These are phyloP conservation scores for Podarcis siculus DNA, from an alignment of 2,797 vertebrate species.

Conservation along the genomic window DNA sequence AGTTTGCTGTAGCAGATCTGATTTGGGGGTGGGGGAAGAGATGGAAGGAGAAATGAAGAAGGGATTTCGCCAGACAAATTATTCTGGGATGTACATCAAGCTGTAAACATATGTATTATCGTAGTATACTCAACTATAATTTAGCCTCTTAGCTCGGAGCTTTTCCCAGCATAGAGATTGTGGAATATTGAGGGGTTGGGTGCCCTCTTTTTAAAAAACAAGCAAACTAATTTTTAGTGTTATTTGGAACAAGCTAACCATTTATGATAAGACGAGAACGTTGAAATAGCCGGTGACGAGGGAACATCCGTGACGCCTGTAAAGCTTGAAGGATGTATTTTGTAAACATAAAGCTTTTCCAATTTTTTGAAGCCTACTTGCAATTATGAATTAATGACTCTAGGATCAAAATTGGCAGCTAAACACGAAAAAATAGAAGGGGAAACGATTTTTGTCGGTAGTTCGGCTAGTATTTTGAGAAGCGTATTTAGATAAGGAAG, in stretches of 20 bases:
- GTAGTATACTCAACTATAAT: constrained; percentile 20
- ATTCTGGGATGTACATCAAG: constrained; percentile 11
- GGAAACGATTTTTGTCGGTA: background rate
- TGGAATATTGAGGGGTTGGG: background rate
- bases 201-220: background rate
- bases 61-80: background rate
- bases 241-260: constrained; percentile 5
- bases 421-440: background rate
- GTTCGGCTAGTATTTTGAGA: background rate
- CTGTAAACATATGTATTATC: constrained; percentile 20
- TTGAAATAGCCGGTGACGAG: background rate
- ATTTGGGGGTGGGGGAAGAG: background rate
- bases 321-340: constrained; percentile 23
- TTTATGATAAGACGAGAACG: constrained; percentile 19
- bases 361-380: background rate
- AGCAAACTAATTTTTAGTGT: background rate
- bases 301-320: background rate
- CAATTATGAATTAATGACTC: background rate
- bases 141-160: constrained; percentile 15
- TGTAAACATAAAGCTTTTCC: constrained; percentile 9
- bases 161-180: background rate
- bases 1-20: constrained; percentile 29
- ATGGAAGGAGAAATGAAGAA: background rate
- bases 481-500: background rate
- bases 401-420: constrained; percentile 3